Conservation (phyloP, 2,113 vertebrate species). For the Origma solitaria region DNA sequence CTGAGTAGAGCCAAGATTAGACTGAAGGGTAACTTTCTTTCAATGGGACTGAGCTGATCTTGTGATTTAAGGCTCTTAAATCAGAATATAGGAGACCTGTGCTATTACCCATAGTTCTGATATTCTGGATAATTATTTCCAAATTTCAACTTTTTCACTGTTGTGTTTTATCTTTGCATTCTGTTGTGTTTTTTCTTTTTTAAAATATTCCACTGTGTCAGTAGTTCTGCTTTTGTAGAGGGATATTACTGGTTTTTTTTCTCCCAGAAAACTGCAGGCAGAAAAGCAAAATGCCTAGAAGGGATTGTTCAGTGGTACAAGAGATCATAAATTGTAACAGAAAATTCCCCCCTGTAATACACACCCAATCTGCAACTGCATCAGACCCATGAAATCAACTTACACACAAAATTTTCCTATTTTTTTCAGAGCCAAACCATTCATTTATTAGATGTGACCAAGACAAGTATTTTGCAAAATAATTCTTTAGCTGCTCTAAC, state of each 20-base stretch:
- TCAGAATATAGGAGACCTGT: neutral
- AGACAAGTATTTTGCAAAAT: neutral
- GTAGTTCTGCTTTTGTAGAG: neutral
- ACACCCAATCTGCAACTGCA: neutral
- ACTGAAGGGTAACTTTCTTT: neutral
- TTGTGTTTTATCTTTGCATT: neutral
- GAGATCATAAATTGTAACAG: fast-evolving
- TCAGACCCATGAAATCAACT: neutral
- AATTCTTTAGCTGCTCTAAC: neutral
- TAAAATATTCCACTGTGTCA: neutral
- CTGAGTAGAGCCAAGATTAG: neutral
- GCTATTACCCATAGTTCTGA: neutral
- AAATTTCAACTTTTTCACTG: neutral
- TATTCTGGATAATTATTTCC: neutral
- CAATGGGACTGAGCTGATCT: neutral
- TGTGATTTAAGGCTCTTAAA: neutral
- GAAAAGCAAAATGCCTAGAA: neutral
- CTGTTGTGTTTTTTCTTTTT: too few species aligned
- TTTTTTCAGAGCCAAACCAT: neutral
- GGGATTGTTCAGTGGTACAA: neutral
- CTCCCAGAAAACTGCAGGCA: neutral
- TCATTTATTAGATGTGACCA: neutral
- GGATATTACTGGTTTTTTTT: fast-evolving
- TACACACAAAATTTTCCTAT: neutral
- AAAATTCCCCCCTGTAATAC: neutral